Evolutionary conservation across 2,888 invertebrate genomes (phyloP).

Genomic region (Melieria picta): DNA sequence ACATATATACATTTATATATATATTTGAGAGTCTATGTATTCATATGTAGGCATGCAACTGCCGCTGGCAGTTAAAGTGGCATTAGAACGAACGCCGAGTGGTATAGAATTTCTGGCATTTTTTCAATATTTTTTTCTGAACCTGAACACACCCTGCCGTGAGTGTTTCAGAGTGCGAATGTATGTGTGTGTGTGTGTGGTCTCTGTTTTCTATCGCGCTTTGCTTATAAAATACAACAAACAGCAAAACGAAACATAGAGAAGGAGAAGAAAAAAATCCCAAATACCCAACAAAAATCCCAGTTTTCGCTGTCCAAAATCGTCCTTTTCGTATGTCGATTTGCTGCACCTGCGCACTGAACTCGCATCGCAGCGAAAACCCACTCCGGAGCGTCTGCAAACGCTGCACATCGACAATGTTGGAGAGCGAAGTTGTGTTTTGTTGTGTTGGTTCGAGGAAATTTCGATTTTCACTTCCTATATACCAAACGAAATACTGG

Average conservation of each 20-base stretch:
- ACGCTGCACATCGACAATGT: neutral
- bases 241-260: no score
- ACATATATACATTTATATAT: slow-evolving; percentile 3
- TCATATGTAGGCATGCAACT: no score
- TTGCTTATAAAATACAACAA: neutral
- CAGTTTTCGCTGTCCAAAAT: no score
- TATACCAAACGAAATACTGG: slow-evolving; percentile 27
- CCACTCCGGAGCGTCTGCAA: neutral
- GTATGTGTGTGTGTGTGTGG: neutral
- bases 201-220: slow-evolving; percentile 2
- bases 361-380: neutral
- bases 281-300: neutral
- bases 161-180: slow-evolving; percentile 26
- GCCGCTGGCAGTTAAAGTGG: no score
- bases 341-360: slow-evolving; percentile 34
- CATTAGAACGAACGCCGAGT: no score
- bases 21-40: neutral
- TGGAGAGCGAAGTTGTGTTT: no score
- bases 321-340: neutral
- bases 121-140: slow-evolving; percentile 2
- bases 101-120: no score
- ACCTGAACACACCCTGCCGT: slow-evolving; percentile 42
- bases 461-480: slow-evolving; percentile 18
- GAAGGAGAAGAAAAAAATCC: neutral
- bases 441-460: no score